Evolutionary conservation across 2,888 invertebrate species (phyloP).

Genomic region (Agriopis aurantiaria): DNA sequence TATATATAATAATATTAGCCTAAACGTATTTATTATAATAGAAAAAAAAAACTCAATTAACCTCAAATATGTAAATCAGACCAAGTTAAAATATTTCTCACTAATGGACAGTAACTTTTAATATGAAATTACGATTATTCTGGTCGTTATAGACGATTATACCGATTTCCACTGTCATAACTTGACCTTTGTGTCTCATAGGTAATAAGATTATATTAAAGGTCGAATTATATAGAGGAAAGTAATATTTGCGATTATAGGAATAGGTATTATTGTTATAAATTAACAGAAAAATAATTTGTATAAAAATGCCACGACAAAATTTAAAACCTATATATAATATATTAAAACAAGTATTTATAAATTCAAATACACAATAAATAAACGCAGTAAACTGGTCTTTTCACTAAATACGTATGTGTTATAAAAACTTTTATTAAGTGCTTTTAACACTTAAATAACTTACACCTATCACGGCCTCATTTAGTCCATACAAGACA

Average conservation of each 20-base stretch:
- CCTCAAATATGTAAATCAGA: conserved; percentile 46
- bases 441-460: conserved; percentile 71
- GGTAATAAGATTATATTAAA: neutral
- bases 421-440: conserved; percentile 66
- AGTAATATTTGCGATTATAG: conserved; percentile 16
- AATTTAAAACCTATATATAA: neutral
- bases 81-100: conserved; percentile 50
- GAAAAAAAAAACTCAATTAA: neutral
- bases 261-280: neutral
- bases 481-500: conserved; percentile 66
- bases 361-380: conserved; percentile 25
- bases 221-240: neutral
- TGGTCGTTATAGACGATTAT: conserved; percentile 56
- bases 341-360: conserved; percentile 2
- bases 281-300: neutral
- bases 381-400: conserved; percentile 48
- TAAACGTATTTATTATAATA: conserved; percentile 1
- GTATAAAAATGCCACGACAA: neutral
- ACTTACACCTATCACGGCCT: conserved; percentile 80
- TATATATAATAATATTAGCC: conserved; percentile 1
- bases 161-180: conserved; percentile 32
- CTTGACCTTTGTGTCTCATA: neutral
- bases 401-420: conserved; percentile 64
- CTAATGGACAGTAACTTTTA: conserved; percentile 68
- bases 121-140: conserved; percentile 57